These are phyloP conservation scores for Gymnobelideus leadbeateri DNA, from an alignment of 2,113 vertebrate species.

Conservation along the genomic window DNA sequence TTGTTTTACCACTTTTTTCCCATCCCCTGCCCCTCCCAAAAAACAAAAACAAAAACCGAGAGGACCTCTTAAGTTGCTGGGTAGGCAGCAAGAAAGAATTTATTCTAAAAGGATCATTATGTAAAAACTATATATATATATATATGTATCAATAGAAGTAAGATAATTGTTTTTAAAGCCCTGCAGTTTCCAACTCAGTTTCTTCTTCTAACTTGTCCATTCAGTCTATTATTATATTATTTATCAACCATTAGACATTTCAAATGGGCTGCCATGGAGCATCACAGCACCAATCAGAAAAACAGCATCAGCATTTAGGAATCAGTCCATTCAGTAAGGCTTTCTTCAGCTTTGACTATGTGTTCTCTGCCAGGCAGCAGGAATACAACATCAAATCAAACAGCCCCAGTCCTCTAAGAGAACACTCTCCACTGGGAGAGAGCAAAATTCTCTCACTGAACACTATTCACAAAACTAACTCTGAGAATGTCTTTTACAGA, in stretches of 20 bases:
- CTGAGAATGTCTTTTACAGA: neutral
- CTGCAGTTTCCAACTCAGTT: neutral
- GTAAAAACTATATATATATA: too few species aligned
- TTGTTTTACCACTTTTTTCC: neutral
- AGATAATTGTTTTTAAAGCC: neutral
- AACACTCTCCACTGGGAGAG: neutral
- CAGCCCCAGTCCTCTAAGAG: neutral
- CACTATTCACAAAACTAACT: neutral
- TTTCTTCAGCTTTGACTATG: neutral
- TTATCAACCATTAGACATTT: neutral
- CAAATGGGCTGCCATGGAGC: neutral
- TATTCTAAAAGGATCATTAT: neutral
- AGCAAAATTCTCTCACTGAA: neutral
- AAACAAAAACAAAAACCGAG: neutral
- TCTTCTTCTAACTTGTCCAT: neutral
- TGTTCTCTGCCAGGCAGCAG: neutral
- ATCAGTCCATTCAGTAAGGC: neutral
- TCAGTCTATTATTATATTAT: neutral
- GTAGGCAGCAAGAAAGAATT: neutral
- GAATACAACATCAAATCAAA: neutral
- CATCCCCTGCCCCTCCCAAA: too few species aligned
- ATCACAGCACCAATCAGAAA: neutral
- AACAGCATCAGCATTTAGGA: neutral
- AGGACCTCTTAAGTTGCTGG: neutral
- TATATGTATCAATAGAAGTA: neutral